Conservation (phyloP, 2,888 invertebrate species). For the Nomada fabriciana region DNA sequence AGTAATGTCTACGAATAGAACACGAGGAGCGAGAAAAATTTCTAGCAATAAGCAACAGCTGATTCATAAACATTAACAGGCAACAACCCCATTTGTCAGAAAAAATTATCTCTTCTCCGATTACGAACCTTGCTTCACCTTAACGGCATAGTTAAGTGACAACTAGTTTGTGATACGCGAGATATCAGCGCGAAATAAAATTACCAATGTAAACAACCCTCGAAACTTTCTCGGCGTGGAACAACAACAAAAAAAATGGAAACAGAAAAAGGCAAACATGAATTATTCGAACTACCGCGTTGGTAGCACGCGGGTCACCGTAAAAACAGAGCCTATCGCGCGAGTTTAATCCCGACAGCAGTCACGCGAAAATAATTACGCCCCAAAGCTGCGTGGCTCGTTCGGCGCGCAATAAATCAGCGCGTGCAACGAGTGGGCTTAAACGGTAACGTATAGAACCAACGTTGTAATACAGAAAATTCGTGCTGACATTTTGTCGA, state of each 20-base stretch:
- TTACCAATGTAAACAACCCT: background rate
- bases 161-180: no score
- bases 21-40: no score
- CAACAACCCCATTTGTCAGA: no score
- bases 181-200: no score
- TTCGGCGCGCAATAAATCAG: constrained; percentile 53
- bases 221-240: background rate
- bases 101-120: no score
- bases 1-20: no score
- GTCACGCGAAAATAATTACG: constrained; percentile 59
- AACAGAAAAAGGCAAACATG: background rate
- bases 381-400: constrained; percentile 46
- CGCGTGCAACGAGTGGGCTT: constrained; percentile 44
- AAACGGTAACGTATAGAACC: constrained; percentile 28
- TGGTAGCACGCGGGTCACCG: background rate
- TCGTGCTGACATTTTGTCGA: constrained; percentile 16
- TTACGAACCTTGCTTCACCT: no score
- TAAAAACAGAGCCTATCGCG: constrained; percentile 30
- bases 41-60: no score
- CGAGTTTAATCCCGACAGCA: constrained; percentile 51
- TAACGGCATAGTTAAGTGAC: no score
- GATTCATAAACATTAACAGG: no score
- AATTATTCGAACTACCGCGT: background rate
- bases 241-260: background rate
- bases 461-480: constrained; percentile 43